Evolutionary conservation across 2,888 invertebrate genomes (phyloP).

Genomic region (Melikaiella ostensackeni): DNA sequence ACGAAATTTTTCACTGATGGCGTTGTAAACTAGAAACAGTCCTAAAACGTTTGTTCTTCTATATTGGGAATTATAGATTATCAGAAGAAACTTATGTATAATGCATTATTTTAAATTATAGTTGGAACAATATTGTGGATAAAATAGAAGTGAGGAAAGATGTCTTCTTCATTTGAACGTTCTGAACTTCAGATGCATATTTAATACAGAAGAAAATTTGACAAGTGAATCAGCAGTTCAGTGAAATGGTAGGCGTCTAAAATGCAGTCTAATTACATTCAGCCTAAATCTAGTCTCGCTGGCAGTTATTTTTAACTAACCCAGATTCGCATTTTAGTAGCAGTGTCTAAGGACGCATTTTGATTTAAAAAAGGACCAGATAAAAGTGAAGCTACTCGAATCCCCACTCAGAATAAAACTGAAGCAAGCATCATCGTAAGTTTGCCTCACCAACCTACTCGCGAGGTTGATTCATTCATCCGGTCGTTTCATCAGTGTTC

Average conservation of each 20-base stretch:
- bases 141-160: too few species aligned
- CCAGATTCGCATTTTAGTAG: conserved; percentile 34
- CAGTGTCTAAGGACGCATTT: conserved; percentile 33
- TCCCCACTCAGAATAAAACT: conserved; percentile 11
- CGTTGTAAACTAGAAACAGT: too few species aligned
- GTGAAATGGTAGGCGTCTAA: conserved; percentile 30
- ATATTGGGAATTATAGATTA: too few species aligned
- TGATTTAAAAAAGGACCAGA: conserved; percentile 33
- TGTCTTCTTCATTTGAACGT: too few species aligned
- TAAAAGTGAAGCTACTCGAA: conserved; percentile 1
- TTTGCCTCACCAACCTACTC: conserved; percentile 12
- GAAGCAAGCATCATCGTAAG: background rate
- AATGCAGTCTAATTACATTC: conserved; percentile 34
- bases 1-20: too few species aligned
- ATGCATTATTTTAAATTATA: too few species aligned
- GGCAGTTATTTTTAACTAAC: conserved; percentile 35
- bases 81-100: too few species aligned
- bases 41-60: too few species aligned
- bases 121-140: too few species aligned
- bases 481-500: conserved; percentile 29
- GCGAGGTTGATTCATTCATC: conserved; percentile 29
- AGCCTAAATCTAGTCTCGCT: conserved; percentile 34
- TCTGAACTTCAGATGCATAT: too few species aligned
- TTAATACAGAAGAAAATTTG: background rate
- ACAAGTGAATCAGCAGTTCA: background rate